Evolutionary conservation across 2,797 vertebrate genomes (phyloP), one percentile per base, ranked within the genome.

Genomic region (Platyrinchus mystaceus): DNA sequence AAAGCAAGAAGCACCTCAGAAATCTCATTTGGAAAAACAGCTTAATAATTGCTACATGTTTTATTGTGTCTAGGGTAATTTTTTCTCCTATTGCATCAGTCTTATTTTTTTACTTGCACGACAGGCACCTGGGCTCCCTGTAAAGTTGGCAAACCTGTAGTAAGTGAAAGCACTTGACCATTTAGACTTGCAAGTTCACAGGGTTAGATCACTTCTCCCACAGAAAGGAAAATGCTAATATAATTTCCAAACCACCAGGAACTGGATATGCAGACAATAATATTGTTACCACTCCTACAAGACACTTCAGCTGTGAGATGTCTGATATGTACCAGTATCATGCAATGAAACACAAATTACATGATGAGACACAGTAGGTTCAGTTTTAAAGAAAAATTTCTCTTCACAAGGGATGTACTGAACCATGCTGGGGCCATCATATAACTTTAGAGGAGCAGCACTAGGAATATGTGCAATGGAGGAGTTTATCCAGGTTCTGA

Each of bases 1-100:
- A 94, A 89, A 95, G 73, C 58, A 85, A 92, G 71, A 67, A 55
- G 37, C 30, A 81, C 84, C 66, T 95, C 79, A 89, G 60, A 95
- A 90, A 96, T 91, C 71, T 97, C 80, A 74, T 85, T 90, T 92
- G 64, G 80, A 93, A 97, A 97, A 96, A 77, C 63, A 87, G 46
- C 22, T 77, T 96, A 94, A 93, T 96, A 97, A 94, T 96, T 95
- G 52, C 69, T 95, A 49, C 55, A 78, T 68, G 56, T 41, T 74
- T 90, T 97, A 84, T 83, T 92, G 63, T n/a, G 47, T 21, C 82
- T 87, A 89, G 66, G 77, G 75, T 78, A 94, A 82, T 95, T 92
- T 97, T 96, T 97, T 86, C 52, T 93, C 37, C 55, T 89, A 19
- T 49, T 88, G 20, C 73, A 87, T 69, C 41, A 58, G 59, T 56